Evolutionary conservation across 2,888 invertebrate species (phyloP).

Genomic region (Apamea epomidion): DNA sequence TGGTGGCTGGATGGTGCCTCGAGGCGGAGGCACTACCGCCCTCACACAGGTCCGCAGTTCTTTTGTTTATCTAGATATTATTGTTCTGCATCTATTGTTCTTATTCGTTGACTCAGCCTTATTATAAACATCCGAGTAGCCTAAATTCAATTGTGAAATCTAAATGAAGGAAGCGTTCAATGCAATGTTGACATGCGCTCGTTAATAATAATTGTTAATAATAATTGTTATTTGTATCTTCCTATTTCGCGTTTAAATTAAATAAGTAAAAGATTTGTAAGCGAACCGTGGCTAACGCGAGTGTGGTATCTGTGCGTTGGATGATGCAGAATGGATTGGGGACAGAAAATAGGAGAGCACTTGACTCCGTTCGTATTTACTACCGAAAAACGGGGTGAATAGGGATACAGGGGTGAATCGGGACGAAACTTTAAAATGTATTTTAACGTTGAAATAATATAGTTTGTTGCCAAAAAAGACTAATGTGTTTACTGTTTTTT

Average conservation of each 20-base stretch:
- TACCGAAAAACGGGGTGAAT: too few relatives aligned
- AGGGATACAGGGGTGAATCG: too few relatives aligned
- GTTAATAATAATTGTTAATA: background rate
- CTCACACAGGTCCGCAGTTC: slow-evolving; percentile 90
- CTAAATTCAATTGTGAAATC: slow-evolving; percentile 36
- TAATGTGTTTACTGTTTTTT: too few relatives aligned
- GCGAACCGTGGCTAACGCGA: background rate
- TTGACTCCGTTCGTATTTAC: slow-evolving; percentile 44
- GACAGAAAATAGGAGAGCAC: slow-evolving; percentile 1
- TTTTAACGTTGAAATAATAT: too few relatives aligned
- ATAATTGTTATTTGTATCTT: background rate
- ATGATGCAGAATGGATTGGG: slow-evolving; percentile 19
- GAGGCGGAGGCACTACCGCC: slow-evolving; percentile 95
- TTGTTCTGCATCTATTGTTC: slow-evolving; percentile 52
- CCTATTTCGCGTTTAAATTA: background rate
- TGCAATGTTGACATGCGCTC: slow-evolving; percentile 21
- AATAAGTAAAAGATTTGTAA: background rate
- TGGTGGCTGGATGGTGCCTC: slow-evolving; percentile 98
- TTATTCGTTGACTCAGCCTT: slow-evolving; percentile 28
- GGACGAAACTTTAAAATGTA: too few relatives aligned
- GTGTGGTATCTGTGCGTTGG: slow-evolving; percentile 12
- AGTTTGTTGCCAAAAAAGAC: too few relatives aligned
- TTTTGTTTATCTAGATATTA: slow-evolving; percentile 31
- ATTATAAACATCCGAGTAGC: slow-evolving; percentile 24
- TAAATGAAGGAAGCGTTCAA: slow-evolving; percentile 24